Evolutionary conservation across 2,797 vertebrate species (phyloP).

Genomic region (Melanotaenia nigrans): DNA sequence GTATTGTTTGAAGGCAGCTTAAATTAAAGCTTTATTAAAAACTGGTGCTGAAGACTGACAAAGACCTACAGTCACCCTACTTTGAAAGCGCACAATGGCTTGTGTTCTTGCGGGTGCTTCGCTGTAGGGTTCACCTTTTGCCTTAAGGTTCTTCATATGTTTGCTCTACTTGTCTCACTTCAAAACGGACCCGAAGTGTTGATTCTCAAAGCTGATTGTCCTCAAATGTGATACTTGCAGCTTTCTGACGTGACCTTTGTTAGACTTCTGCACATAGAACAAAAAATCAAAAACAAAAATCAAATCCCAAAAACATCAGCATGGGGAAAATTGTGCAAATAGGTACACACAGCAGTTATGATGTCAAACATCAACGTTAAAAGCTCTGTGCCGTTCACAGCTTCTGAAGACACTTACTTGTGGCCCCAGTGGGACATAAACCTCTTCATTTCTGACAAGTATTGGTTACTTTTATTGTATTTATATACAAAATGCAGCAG

Average conservation of each 20-base stretch:
- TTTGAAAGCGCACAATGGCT: background rate
- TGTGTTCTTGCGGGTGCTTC: background rate
- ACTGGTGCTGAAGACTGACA: no score
- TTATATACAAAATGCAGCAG: background rate
- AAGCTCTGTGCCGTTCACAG: background rate
- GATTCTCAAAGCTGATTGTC: background rate
- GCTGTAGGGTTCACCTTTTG: background rate
- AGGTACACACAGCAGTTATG: background rate
- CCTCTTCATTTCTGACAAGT: background rate
- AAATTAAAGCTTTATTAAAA: no score
- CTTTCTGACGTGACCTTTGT: background rate
- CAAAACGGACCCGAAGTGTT: background rate
- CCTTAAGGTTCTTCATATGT: background rate
- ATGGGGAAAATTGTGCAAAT: background rate
- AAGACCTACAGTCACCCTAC: no score
- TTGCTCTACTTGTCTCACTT: background rate
- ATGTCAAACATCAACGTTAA: background rate
- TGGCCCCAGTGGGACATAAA: background rate
- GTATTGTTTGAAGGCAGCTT: no score
- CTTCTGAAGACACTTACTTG: background rate
- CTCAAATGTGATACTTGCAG: background rate
- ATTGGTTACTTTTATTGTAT: background rate
- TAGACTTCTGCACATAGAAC: background rate
- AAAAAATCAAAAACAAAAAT: no score
- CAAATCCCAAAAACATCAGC: background rate